Percentiles rank a stretch among this genome's conserved stretches.
These are phyloP conservation scores for Trichopoda pennipes DNA, from an alignment of 2,888 invertebrate genomes.

Conservation along the genomic window DNA sequence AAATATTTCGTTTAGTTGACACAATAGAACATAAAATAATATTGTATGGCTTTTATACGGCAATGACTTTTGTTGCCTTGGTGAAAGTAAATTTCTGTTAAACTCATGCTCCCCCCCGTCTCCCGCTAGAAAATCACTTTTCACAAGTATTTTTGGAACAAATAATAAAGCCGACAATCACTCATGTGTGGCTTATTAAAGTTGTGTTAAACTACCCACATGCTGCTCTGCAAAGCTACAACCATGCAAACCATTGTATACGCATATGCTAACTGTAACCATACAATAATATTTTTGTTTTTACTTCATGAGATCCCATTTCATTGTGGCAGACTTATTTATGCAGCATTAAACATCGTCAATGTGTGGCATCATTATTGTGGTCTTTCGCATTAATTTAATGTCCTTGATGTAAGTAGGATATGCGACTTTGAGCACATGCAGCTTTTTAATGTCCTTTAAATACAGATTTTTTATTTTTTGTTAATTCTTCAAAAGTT, in stretches of 20 bases:
- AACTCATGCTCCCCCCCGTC: background rate
- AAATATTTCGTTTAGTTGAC: background rate
- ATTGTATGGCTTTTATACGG: slow-evolving; percentile 43
- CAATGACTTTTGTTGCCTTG: slow-evolving; percentile 39
- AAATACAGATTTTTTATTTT: background rate
- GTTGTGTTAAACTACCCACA: slow-evolving; percentile 46
- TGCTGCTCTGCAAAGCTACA: background rate
- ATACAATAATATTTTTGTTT: slow-evolving; percentile 4
- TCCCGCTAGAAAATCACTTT: background rate
- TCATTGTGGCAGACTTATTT: slow-evolving; percentile 50
- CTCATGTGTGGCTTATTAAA: slow-evolving; percentile 66
- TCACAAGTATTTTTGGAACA: background rate
- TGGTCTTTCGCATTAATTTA: slow-evolving; percentile 51
- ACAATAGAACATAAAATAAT: slow-evolving; percentile 16
- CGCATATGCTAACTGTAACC: background rate
- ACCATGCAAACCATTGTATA: background rate
- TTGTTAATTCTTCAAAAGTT: background rate
- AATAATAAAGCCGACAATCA: slow-evolving; percentile 62
- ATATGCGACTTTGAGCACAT: slow-evolving; percentile 45
- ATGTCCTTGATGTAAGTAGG: background rate
- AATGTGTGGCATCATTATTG: slow-evolving; percentile 55
- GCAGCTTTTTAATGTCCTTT: slow-evolving; percentile 28
- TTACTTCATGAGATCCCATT: slow-evolving; percentile 10
- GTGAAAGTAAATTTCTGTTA: slow-evolving; percentile 9
- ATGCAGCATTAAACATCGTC: slow-evolving; percentile 57